These are phyloP conservation scores for Grallaria varia DNA, from an alignment of 2,113 vertebrate genomes.

Conservation along the genomic window DNA sequence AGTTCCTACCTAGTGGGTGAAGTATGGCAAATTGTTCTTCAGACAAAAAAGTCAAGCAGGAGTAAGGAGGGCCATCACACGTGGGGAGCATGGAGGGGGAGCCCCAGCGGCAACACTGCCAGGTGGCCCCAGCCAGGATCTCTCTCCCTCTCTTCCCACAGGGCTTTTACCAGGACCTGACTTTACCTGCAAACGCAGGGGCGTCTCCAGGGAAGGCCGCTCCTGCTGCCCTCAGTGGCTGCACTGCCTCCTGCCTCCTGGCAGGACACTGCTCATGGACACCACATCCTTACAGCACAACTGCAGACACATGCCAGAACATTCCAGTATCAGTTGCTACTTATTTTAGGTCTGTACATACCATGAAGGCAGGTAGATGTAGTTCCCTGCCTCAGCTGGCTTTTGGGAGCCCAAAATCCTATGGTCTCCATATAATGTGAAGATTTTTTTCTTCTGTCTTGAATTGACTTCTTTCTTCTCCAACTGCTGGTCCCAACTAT, in stretches of 20 bases:
- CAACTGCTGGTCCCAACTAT: not conserved
- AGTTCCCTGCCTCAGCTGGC: not conserved
- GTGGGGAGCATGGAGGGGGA: not conserved
- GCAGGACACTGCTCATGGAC: rapidly evolving
- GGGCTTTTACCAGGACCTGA: not conserved
- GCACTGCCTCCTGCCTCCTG: rapidly evolving
- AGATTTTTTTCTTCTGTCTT: not conserved
- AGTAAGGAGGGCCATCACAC: not conserved
- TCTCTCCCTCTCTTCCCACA: not conserved
- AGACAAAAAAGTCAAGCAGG: not conserved
- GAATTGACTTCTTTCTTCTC: not conserved
- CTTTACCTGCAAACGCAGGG: rapidly evolving
- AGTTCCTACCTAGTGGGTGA: not conserved
- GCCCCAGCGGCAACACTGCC: rapidly evolving
- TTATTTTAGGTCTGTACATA: not conserved
- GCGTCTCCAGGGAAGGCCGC: not conserved
- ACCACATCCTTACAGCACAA: not conserved
- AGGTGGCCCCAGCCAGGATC: not conserved
- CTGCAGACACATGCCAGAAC: not conserved
- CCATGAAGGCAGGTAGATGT: not conserved
- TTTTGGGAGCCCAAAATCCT: not conserved
- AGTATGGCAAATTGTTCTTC: not conserved
- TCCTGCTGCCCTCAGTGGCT: not conserved
- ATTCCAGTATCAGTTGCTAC: not conserved
- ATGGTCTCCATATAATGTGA: not conserved